Conservation (phyloP, 2,113 vertebrate species). For the Forbesichthys papilliferus region DNA sequence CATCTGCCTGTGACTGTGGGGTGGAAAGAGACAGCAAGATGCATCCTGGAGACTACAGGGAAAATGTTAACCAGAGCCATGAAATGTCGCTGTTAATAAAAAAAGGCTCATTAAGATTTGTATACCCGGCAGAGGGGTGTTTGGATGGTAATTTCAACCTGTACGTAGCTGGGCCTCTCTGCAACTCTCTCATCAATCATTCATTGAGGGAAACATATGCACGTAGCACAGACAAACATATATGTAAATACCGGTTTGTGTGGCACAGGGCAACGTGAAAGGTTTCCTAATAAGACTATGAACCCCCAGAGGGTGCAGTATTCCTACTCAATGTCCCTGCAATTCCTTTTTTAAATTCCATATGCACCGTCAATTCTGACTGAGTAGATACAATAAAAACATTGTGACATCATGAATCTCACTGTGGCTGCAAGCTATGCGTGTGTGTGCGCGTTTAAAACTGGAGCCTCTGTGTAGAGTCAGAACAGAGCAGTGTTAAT, state of each 20-base stretch:
- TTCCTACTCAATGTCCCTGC: slow-evolving; percentile 17
- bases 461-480: not conserved
- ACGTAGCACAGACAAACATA: too few species aligned
- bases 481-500: slow-evolving; percentile 12
- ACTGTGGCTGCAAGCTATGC: slow-evolving; percentile 8
- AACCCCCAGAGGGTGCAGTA: not conserved
- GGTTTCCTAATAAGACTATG: too few species aligned
- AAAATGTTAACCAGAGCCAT: slow-evolving; percentile 58
- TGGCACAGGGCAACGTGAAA: too few species aligned
- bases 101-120: slow-evolving; percentile 45
- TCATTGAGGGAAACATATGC: too few species aligned
- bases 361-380: slow-evolving; percentile 22
- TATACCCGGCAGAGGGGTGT: slow-evolving; percentile 24
- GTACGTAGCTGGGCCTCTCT: not conserved
- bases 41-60: slow-evolving; percentile 62
- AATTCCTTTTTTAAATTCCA: slow-evolving; percentile 36
- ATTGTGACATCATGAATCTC: slow-evolving; percentile 9
- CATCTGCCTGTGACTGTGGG: slow-evolving; percentile 81
- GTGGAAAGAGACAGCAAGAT: slow-evolving; percentile 50
- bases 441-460: not conserved
- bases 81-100: slow-evolving; percentile 59
- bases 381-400: not conserved
- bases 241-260: too few species aligned
- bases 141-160: slow-evolving; percentile 29
- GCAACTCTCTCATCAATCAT: not conserved